Conservation (phyloP, 1,140 invertebrate genomes). For the Cydia strobilella region DNA sequence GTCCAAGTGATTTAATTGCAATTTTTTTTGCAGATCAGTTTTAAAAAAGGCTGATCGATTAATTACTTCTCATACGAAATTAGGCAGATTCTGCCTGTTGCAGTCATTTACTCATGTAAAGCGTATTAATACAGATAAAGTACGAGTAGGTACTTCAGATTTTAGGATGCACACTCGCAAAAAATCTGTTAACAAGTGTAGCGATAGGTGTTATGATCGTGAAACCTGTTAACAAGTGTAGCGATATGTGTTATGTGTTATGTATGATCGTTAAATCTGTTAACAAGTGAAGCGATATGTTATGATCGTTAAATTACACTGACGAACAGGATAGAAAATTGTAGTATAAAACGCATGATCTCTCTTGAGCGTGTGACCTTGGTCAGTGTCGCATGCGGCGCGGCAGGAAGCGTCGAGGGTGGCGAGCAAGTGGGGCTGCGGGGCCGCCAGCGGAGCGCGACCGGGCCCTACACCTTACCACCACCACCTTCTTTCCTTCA, state of each 20-base stretch:
- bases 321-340: conserved; percentile 3
- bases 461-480: conserved; percentile 9
- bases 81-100: too few relatives aligned
- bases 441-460: conserved; percentile 34
- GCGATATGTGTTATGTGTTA: too few relatives aligned
- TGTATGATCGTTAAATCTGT: background rate
- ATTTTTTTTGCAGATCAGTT: too few relatives aligned
- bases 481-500: background rate
- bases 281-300: background rate
- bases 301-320: background rate
- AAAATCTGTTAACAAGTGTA: too few relatives aligned
- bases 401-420: conserved; percentile 36
- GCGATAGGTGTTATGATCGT: background rate
- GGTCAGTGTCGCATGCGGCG: conserved; percentile 33
- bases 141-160: too few relatives aligned
- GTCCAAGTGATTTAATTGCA: too few relatives aligned
- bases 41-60: too few relatives aligned
- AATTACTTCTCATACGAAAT: too few relatives aligned
- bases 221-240: background rate
- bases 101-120: too few relatives aligned
- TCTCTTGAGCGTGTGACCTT: conserved; percentile 14
- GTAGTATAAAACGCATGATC: conserved; percentile 4
- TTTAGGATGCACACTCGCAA: too few relatives aligned
- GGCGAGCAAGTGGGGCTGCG: conserved; percentile 38
- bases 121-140: too few relatives aligned